phyloP scores from a whole-genome alignment of 2,113 vertebrate species.

The Poeciliopsis retropinna region DNA sequence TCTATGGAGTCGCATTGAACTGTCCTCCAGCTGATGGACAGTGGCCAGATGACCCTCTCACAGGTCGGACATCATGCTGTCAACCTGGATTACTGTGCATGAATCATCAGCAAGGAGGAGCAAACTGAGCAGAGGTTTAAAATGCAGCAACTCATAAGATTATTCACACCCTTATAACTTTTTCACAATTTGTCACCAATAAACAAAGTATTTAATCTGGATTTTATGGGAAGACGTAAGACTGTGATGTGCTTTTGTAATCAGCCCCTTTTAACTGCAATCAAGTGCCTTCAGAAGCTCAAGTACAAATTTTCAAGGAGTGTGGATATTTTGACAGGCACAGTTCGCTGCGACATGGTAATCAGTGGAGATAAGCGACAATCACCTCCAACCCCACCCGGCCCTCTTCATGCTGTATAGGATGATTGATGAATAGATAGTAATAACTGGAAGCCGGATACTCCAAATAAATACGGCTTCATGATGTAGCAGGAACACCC shows the following conservation, averaged over 20 bases:
- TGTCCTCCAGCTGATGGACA: neutral
- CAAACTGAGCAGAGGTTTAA: neutral
- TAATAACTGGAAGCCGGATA: neutral
- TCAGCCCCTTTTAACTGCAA: no score
- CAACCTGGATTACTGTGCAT: neutral
- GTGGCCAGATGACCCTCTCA: conserved; percentile 9
- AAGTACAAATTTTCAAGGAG: no score
- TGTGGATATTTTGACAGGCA: no score
- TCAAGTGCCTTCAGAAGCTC: no score
- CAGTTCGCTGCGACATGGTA: neutral
- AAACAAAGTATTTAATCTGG: no score
- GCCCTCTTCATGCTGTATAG: neutral
- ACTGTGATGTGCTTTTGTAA: no score
- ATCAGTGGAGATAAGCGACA: neutral
- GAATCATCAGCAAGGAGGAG: neutral
- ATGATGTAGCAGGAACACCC: conserved; percentile 17
- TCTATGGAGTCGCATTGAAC: neutral
- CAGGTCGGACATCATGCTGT: conserved; percentile 10
- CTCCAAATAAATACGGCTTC: neutral
- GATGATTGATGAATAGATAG: neutral
- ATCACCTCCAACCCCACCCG: neutral
- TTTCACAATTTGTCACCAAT: no score
- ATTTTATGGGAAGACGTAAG: no score
- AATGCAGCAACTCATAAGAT: no score
- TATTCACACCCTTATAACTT: no score